Evolutionary conservation across 2,888 invertebrate genomes (phyloP), one percentile per base, ranked within the genome.

Genomic region (Pterostichus niger): DNA sequence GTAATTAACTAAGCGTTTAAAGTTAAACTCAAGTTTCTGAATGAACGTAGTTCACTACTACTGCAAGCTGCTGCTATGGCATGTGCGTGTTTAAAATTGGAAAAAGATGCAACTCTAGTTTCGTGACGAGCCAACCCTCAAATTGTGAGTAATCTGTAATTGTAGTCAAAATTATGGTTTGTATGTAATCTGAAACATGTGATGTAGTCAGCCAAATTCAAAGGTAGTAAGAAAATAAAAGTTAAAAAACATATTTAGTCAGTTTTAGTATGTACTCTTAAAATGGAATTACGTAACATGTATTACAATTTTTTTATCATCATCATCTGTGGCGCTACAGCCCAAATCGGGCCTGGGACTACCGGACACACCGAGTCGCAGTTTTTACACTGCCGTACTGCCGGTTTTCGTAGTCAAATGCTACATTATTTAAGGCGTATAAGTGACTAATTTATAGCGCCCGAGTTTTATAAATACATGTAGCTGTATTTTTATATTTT

Each of bases 81-180:
- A 54, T 76, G 76, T 54, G 76, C 52, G 76, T 76, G 52, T 35
- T 33, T 40, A 68, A 15, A 68, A 68, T 33, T 7, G 35, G 56
- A 24, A 35, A 13, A 15, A n/a, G 17, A 46, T 1, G 54, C 54
- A 54, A 15, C 31, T 59, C 31, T 49, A 31, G 31, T n/a, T 54
- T 31, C 76, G 76, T 76, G 76, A 76, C 76, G 54, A 33, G 15
- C 76, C 76, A 76, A 76, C 76, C 76, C 76, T 40, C 76, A 35
- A 35, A n/a, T 54, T 52, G 31, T 35, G 13, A 35, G 52, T 24
- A 54, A 13, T 5, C 54, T 40, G 40, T 40, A 54, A 15, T 15
- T 54, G 54, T 40, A 40, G 40, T 7, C 40, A 40, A 40, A 2
- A 49, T 6, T 11, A 5, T 49, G 49, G 49, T 49, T 1, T 49